Evolutionary conservation across 37 sponge, comb jelly and placozoan genomes (phyloP), one percentile per base, ranked within the genome.

Genomic region (Oopsacas minuta): DNA sequence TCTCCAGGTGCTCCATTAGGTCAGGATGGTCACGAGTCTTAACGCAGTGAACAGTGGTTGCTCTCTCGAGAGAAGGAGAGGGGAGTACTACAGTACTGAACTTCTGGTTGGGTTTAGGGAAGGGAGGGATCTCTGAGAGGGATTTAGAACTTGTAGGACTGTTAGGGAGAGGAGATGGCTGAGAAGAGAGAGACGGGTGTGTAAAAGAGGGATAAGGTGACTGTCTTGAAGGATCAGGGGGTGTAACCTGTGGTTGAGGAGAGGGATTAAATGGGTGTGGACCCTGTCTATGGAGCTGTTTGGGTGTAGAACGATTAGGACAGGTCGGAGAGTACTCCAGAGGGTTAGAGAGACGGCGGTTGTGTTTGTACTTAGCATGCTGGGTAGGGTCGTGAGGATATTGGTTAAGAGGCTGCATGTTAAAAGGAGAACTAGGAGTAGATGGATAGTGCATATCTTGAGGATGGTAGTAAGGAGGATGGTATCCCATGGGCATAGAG

Each of bases 1-100:
- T 61, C 75, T 61, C 75, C 75, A 61, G 75, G 75, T 61, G 75
- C 75, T 61, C 28, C 28, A 61, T 61, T 34, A 61, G 75, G 28
- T 61, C 28, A 12, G 17, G 75, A n/a, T 10, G 30, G 28, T 61
- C 75, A 5, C 75, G 22, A 34, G 75, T 61, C 75, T 61, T 61
- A 3, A 61, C 17, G 75, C 75, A 61, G 75, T 61, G 75, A 12
- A 34, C 7, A 34, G 75, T 25, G 75, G 75, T 20, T 5, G 75
- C 75, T 10, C 75, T 25, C 17, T 61, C 75, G 75, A 61, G 75
- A n/a, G 75, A 61, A 34, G 75, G 75, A 61, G 75, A 61, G 28
- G 75, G 75, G 17, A 61, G 22, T n/a, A 61, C 75, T 3, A 61
- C 75, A 5, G 75, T 25, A 34, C 30, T 61, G 75, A 61, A 61